Conservation (phyloP, 2,113 vertebrate genomes). For the Lates calcarifer region DNA sequence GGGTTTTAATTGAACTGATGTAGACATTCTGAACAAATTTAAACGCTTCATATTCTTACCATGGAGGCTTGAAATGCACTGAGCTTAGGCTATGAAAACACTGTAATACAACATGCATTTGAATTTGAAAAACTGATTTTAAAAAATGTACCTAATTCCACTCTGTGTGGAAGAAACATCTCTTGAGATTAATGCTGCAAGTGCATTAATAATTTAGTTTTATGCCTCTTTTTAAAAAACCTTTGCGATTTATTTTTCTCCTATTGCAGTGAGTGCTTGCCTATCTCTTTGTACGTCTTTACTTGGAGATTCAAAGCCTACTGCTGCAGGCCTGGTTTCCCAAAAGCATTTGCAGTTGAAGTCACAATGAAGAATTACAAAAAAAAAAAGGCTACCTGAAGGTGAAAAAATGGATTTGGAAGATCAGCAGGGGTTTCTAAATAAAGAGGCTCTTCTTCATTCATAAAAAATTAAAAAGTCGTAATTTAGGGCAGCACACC, state of each 20-base stretch:
- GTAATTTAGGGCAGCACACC: conserved; percentile 11
- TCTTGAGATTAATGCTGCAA: conserved; percentile 58
- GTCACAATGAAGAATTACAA: neutral
- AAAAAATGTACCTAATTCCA: conserved; percentile 26
- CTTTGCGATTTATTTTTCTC: conserved; percentile 11
- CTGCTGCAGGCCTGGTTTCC: conserved; percentile 45
- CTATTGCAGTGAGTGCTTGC: conserved; percentile 27
- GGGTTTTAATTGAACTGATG: conserved; percentile 4
- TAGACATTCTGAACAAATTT: conserved; percentile 26
- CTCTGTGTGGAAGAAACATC: conserved; percentile 26
- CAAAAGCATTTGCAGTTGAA: conserved; percentile 27
- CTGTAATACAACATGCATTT: conserved; percentile 42
- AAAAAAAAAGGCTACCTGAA: neutral
- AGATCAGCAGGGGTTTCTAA: neutral
- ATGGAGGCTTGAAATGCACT: conserved; percentile 40
- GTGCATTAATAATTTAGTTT: conserved; percentile 55
- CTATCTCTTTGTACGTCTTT: conserved; percentile 55
- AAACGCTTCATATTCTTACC: conserved; percentile 20
- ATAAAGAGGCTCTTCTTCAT: neutral
- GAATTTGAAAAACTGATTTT: conserved; percentile 25
- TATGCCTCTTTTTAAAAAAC: conserved; percentile 21
- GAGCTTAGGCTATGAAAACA: conserved; percentile 10
- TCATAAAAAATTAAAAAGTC: conserved; percentile 7
- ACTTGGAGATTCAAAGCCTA: conserved; percentile 59
- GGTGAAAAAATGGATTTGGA: neutral